These are phyloP conservation scores for Albula goreensis DNA, from an alignment of 2,113 vertebrate species.

Conservation along the genomic window DNA sequence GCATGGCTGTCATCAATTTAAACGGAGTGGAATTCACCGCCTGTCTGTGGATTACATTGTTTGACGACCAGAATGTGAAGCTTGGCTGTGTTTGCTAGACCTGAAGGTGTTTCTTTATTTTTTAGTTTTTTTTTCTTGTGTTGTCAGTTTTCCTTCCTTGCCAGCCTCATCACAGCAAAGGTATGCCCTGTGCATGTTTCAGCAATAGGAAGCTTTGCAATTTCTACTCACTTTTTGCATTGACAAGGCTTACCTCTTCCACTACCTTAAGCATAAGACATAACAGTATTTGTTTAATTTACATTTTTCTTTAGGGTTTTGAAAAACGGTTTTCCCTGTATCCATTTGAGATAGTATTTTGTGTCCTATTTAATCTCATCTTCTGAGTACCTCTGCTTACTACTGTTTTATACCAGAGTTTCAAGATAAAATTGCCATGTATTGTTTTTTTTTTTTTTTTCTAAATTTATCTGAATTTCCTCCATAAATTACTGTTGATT, in stretches of 20 bases:
- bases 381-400: not conserved
- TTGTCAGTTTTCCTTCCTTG: constrained; percentile 47
- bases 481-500: not conserved
- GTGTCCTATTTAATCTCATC: not conserved
- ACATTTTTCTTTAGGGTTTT: not conserved
- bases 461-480: not conserved
- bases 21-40: constrained; percentile 63
- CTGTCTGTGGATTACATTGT: constrained; percentile 71
- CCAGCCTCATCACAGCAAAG: constrained; percentile 59
- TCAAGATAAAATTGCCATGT: not conserved
- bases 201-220: not conserved
- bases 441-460: not conserved
- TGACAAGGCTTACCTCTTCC: not conserved
- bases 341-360: not conserved
- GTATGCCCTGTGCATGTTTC: constrained; percentile 52
- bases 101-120: constrained; percentile 58
- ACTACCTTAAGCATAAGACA: not conserved
- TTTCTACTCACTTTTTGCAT: not conserved
- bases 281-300: not conserved
- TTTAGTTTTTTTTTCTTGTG: constrained; percentile 53
- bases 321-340: not conserved
- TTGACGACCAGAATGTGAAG: constrained; percentile 68
- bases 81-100: constrained; percentile 57
- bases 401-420: not conserved
- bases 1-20: constrained; percentile 64